Evolutionary conservation across 2,113 vertebrate genomes (phyloP).

Genomic region (Nicator chloris): DNA sequence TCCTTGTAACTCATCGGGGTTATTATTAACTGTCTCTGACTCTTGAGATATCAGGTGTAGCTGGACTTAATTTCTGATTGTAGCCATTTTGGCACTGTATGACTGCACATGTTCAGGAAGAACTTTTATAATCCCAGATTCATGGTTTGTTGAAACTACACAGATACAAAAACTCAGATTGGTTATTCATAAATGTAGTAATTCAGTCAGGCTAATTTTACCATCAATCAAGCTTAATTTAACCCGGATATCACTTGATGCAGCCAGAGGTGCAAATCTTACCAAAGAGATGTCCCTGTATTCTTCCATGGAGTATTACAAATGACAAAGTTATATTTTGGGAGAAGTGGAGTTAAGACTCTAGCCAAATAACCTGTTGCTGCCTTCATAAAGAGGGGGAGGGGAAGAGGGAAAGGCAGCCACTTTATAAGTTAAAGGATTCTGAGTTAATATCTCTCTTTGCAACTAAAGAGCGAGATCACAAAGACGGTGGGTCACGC

Average conservation of each 20-base stretch:
- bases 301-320: background rate
- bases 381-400: background rate
- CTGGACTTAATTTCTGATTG: background rate
- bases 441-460: background rate
- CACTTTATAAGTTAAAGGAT: background rate
- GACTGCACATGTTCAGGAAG: background rate
- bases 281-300: background rate
- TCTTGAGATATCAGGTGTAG: background rate
- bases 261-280: background rate
- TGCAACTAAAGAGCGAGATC: background rate
- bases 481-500: background rate
- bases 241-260: accelerated
- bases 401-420: background rate
- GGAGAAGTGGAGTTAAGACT: background rate
- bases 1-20: background rate
- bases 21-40: background rate
- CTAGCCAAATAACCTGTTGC: background rate
- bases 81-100: background rate
- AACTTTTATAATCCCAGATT: background rate
- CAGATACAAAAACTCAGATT: background rate
- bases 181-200: background rate
- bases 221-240: background rate
- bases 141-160: background rate
- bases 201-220: background rate
- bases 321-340: background rate